A percentile compares a stretch with the other conserved stretches of the same genome.
Conservation (phyloP, 2,797 vertebrate species). For the Halcyon badia region DNA sequence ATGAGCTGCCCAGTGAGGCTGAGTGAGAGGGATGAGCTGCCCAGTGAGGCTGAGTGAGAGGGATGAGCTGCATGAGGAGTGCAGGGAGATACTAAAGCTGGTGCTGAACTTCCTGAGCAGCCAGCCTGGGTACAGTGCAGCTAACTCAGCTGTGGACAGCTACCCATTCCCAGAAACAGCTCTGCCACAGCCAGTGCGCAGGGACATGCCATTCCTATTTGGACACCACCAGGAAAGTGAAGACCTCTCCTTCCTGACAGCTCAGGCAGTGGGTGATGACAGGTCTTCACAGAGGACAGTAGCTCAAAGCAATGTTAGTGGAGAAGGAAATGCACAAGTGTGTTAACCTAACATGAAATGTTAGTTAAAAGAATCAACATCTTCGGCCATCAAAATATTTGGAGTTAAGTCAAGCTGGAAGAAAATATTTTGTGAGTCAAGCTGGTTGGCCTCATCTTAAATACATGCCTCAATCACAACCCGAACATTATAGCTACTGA, state of each 20-base stretch:
- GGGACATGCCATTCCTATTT: accelerated
- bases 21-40: not conserved
- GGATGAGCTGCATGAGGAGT: not conserved
- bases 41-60: not conserved
- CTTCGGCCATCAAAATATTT: not conserved
- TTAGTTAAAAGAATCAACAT: not conserved
- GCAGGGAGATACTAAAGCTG: accelerated
- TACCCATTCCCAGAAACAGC: not conserved
- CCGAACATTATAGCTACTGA: not conserved
- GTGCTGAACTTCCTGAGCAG: accelerated
- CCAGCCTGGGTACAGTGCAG: not conserved
- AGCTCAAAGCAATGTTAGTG: accelerated
- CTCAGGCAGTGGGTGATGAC: not conserved
- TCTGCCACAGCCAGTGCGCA: accelerated
- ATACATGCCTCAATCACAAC: accelerated
- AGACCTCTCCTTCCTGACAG: not conserved
- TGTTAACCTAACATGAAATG: not conserved
- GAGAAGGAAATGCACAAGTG: not conserved
- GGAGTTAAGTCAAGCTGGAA: not conserved
- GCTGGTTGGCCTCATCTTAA: not conserved
- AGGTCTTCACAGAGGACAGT: not conserved
- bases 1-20: not conserved
- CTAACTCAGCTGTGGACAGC: not conserved
- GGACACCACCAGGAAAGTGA: not conserved
- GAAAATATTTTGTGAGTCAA: not conserved